These are phyloP conservation scores for Caenorhabditis sp. DNA, from an alignment of 2,888 invertebrate species.

Conservation along the genomic window DNA sequence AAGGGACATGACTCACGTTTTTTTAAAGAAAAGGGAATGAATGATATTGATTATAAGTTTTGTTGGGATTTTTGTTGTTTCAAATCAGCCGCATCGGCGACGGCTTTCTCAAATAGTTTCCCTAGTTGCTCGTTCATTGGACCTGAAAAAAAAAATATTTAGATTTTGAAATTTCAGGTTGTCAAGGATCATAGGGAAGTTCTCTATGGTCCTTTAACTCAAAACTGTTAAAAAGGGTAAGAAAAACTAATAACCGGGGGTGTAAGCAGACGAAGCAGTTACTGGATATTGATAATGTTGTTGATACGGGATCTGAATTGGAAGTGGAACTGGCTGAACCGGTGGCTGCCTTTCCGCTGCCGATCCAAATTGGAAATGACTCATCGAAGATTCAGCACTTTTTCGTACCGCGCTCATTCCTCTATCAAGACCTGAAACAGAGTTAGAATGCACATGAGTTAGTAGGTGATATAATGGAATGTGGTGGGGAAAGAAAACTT, in stretches of 20 bases:
- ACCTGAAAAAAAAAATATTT: constrained; percentile 28
- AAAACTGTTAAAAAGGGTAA: constrained; percentile 10
- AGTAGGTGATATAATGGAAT: too few relatives aligned
- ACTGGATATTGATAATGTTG: constrained; percentile 25
- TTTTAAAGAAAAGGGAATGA: neutral
- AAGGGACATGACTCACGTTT: constrained; percentile 19
- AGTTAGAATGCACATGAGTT: constrained; percentile 8
- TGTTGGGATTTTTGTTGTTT: constrained; percentile 23
- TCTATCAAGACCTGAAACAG: constrained; percentile 51
- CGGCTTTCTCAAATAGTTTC: constrained; percentile 55
- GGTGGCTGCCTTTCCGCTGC: neutral
- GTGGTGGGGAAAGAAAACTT: constrained; percentile 8
- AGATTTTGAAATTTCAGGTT: neutral
- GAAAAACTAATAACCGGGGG: constrained; percentile 26
- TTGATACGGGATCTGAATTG: constrained; percentile 36
- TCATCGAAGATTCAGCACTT: constrained; percentile 52
- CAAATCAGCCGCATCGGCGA: constrained; percentile 50
- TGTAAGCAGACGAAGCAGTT: constrained; percentile 6
- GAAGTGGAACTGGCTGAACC: neutral
- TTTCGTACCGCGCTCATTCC: constrained; percentile 53
- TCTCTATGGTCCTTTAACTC: neutral
- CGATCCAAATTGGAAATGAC: constrained; percentile 43
- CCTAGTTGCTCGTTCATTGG: constrained; percentile 61
- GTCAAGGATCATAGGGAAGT: neutral
- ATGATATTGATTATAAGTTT: constrained; percentile 21